Evolutionary conservation across 1,140 invertebrate species (phyloP).

Genomic region (Glossosoma conforme): DNA sequence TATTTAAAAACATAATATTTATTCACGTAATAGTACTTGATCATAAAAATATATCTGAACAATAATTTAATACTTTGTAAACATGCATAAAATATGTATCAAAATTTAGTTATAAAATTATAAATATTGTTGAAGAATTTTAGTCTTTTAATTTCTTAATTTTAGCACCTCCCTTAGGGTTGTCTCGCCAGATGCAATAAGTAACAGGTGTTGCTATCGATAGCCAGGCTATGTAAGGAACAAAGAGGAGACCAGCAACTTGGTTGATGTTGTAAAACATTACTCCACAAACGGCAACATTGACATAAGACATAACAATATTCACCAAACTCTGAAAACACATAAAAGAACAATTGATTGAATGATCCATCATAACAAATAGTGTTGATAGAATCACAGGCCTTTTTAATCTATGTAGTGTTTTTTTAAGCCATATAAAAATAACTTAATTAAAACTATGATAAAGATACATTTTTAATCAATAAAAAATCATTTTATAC

Average conservation of each 20-base stretch:
- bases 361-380: too few relatives aligned
- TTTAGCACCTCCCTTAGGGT: slow-evolving; percentile 38
- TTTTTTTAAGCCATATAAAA: not conserved
- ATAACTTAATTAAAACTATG: not conserved
- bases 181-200: slow-evolving; percentile 64
- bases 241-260: slow-evolving; percentile 63
- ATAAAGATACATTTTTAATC: not conserved
- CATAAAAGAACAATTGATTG: too few relatives aligned
- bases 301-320: slow-evolving; percentile 58
- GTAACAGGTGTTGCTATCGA: slow-evolving; percentile 63
- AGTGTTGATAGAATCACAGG: too few relatives aligned
- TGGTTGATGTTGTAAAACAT: slow-evolving; percentile 65
- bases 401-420: too few relatives aligned
- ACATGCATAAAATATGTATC: too few relatives aligned
- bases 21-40: too few relatives aligned
- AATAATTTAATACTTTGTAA: too few relatives aligned
- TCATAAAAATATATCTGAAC: too few relatives aligned
- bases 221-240: slow-evolving; percentile 79
- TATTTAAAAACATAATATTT: too few relatives aligned
- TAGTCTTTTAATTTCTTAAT: slow-evolving; percentile 27
- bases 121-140: too few relatives aligned
- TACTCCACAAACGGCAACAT: slow-evolving; percentile 58
- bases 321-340: slow-evolving; percentile 66
- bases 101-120: too few relatives aligned
- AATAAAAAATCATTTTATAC: not conserved